Evolutionary conservation across 2,888 invertebrate species (phyloP).

Genomic region (Erpobdella octoculata): DNA sequence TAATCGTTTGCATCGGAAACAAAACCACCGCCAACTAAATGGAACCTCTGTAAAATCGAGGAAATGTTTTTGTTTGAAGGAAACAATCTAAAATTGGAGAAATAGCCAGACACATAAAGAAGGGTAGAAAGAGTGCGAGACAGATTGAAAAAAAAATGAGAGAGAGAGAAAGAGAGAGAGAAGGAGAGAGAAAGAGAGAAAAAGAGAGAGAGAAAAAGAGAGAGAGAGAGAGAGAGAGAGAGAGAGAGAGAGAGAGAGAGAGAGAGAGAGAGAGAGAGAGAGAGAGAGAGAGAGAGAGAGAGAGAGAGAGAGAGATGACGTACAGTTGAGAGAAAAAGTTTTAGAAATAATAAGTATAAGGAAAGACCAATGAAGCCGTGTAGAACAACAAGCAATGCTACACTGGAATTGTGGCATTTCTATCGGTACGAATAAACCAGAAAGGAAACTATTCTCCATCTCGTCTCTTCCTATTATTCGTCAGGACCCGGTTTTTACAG

Average conservation of each 20-base stretch:
- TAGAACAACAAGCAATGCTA: no score
- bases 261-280: slow-evolving; percentile 21
- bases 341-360: not conserved
- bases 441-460: no score
- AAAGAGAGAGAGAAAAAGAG: not conserved
- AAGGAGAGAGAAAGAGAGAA: slow-evolving; percentile 14
- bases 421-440: no score
- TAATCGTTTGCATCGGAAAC: no score
- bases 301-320: not conserved
- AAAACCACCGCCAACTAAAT: no score
- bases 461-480: no score
- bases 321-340: not conserved
- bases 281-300: slow-evolving; percentile 2
- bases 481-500: no score
- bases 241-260: slow-evolving; percentile 17
- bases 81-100: no score
- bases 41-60: no score
- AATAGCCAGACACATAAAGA: no score
- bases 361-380: not conserved
- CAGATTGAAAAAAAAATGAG: slow-evolving; percentile 38
- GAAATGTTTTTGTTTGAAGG: no score
- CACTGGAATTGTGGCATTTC: no score
- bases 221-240: slow-evolving; percentile 35
- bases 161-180: slow-evolving; percentile 10
- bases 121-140: not conserved